phyloP scores from a whole-genome alignment of 2,888 invertebrate genomes.

The Brachynemurus nebulosus region DNA sequence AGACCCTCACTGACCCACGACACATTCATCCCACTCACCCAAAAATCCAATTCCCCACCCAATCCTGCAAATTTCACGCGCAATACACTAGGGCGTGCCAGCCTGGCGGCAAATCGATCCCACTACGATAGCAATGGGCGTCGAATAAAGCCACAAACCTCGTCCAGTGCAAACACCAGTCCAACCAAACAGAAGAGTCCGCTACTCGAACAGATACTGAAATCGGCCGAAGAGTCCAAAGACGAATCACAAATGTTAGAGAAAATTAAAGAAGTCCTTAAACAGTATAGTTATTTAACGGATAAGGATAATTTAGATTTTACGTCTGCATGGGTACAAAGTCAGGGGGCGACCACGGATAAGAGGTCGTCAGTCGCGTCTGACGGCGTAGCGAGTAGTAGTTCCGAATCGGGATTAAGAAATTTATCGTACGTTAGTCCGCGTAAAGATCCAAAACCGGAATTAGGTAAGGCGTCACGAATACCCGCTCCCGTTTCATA shows the following conservation, averaged over 20 bases:
- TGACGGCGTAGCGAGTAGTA: slow-evolving; percentile 7
- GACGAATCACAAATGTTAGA: slow-evolving; percentile 60
- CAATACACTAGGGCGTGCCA: slow-evolving; percentile 32
- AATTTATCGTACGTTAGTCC: slow-evolving; percentile 30
- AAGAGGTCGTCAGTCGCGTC: slow-evolving; percentile 9
- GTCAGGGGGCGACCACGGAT: slow-evolving; percentile 46
- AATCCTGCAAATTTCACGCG: slow-evolving; percentile 19
- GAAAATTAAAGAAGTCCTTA: slow-evolving; percentile 58
- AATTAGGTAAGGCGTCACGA: slow-evolving; percentile 32
- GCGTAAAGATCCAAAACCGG: slow-evolving; percentile 37
- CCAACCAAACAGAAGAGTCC: slow-evolving; percentile 48
- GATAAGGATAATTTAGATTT: slow-evolving; percentile 48
- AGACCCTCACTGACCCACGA: slow-evolving; percentile 43
- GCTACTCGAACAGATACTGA: slow-evolving; percentile 53
- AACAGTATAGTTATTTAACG: slow-evolving; percentile 42
- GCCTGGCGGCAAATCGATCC: slow-evolving; percentile 32
- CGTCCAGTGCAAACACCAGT: slow-evolving; percentile 43
- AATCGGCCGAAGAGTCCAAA: slow-evolving; percentile 54
- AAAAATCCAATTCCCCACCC: slow-evolving; percentile 22
- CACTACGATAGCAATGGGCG: slow-evolving; percentile 35
- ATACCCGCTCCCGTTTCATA: slow-evolving; percentile 37
- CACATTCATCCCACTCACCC: slow-evolving; percentile 38
- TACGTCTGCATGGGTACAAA: slow-evolving; percentile 59
- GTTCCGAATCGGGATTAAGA: slow-evolving; percentile 11
- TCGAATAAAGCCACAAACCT: slow-evolving; percentile 27